Percentiles rank a stretch among this genome's conserved stretches.
Evolutionary conservation across 37 sponge, comb jelly and placozoan species (phyloP).

Genomic region (Cladorhizidae sp.): DNA sequence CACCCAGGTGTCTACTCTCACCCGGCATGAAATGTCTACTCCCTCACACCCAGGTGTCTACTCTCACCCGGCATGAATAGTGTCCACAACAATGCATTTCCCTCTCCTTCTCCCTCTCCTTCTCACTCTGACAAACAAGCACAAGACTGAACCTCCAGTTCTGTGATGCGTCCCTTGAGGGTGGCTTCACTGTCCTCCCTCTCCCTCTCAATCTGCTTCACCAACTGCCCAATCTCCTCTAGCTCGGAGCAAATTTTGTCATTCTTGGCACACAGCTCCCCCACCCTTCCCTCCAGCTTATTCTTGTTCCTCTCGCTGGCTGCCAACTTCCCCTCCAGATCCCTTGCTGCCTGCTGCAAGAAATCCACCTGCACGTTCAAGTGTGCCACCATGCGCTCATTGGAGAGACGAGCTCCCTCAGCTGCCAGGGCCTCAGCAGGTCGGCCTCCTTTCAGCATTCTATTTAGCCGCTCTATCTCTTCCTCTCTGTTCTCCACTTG

Average conservation of each 20-base stretch:
- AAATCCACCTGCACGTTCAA: conserved; percentile 97
- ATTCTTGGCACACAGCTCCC: conserved; percentile 77
- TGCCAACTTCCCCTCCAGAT: conserved; percentile 76
- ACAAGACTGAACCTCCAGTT: too few species aligned
- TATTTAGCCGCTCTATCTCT: conserved; percentile 92
- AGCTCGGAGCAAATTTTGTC: conserved; percentile 64
- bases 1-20: too few species aligned
- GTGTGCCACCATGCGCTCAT: conserved; percentile 94
- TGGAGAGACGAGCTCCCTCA: conserved; percentile 76
- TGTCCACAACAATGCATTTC: too few species aligned
- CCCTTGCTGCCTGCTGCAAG: conserved; percentile 84
- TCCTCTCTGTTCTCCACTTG: conserved; percentile 87
- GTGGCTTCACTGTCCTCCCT: conserved; percentile 57
- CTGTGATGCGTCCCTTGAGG: conserved; percentile 21
- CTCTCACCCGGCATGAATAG: too few species aligned
- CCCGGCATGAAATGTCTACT: too few species aligned
- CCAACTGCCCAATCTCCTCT: conserved; percentile 70
- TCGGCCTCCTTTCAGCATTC: conserved; percentile 87
- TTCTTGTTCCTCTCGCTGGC: conserved; percentile 33
- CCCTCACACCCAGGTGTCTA: too few species aligned
- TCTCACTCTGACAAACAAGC: too few species aligned
- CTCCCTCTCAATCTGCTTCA: conserved; percentile 84
- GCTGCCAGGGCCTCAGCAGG: conserved; percentile 90
- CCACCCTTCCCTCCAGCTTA: conserved; percentile 36
- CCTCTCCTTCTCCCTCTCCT: too few species aligned